phyloP scores from a whole-genome alignment of 2,888 invertebrate species.

The Agapostemon virescens region DNA sequence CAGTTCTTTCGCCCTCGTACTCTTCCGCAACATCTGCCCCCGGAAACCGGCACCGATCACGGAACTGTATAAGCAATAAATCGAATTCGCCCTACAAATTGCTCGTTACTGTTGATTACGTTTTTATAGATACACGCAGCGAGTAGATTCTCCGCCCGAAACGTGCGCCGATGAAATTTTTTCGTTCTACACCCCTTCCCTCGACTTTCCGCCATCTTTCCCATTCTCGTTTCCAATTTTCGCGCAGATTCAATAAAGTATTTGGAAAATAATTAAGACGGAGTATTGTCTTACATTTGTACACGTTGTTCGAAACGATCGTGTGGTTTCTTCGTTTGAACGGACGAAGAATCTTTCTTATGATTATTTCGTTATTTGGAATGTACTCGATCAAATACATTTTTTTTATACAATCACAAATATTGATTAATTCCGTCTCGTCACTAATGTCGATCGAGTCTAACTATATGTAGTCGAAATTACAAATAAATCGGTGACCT shows the following conservation, averaged over 20 bases:
- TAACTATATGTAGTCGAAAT: no score
- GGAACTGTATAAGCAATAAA: conserved; percentile 68
- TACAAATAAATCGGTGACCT: no score
- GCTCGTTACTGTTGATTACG: conserved; percentile 50
- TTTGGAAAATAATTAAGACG: not conserved
- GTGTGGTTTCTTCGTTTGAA: no score
- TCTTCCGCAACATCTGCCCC: conserved; percentile 51
- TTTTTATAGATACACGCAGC: conserved; percentile 16
- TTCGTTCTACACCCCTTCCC: not conserved
- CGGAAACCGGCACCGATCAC: conserved; percentile 28
- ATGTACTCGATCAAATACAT: no score
- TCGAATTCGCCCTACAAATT: conserved; percentile 66
- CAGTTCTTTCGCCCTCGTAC: conserved; percentile 11
- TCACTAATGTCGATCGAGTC: no score
- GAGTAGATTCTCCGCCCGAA: not conserved
- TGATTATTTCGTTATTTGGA: no score
- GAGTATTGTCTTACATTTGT: no score
- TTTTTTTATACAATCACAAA: no score
- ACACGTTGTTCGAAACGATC: no score
- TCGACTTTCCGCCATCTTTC: not conserved
- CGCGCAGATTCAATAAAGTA: not conserved
- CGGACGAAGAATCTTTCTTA: no score
- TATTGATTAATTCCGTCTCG: no score
- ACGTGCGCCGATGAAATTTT: not conserved
- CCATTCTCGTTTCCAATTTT: not conserved